Conservation (phyloP, 2,797 vertebrate genomes). For the Cephalopachus bancanus region DNA sequence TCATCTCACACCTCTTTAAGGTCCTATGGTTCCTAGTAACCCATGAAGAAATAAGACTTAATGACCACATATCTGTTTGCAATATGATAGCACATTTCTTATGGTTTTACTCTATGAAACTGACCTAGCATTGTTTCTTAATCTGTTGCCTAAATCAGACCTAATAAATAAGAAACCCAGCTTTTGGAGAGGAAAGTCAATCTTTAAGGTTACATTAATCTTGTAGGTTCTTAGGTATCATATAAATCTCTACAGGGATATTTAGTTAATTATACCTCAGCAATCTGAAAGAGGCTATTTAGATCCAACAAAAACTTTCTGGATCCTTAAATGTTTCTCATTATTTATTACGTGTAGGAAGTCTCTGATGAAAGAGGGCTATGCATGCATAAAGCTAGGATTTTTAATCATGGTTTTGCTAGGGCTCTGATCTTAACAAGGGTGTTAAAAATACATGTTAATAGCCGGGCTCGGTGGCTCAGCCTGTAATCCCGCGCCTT, state of each 20-base stretch:
- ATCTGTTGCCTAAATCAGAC: not conserved
- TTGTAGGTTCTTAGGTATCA: not conserved
- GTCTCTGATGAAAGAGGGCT: not conserved
- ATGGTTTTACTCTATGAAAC: not conserved
- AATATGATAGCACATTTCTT: slow-evolving; percentile 19
- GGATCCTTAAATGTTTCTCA: not conserved
- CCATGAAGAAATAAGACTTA: not conserved
- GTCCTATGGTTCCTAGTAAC: not conserved
- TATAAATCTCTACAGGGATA: not conserved
- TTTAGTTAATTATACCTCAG: not conserved
- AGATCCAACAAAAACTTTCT: slow-evolving; percentile 27
- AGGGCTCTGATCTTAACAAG: slow-evolving; percentile 21
- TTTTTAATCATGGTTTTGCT: slow-evolving; percentile 43
- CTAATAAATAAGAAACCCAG: not conserved
- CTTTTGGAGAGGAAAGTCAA: not conserved
- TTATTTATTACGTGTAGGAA: slow-evolving; percentile 12
- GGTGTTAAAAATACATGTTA: not conserved
- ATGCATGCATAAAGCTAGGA: not conserved
- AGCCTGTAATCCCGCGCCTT: too few relatives aligned
- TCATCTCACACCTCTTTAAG: not conserved
- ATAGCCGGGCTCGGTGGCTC: not conserved
- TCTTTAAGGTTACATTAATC: slow-evolving; percentile 21
- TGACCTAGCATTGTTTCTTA: slow-evolving; percentile 7
- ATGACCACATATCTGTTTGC: not conserved
- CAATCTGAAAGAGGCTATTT: not conserved